A percentile compares a stretch with the other conserved stretches of the same genome.
phyloP scores from a whole-genome alignment of 2,797 vertebrate species.

The Trematomus bernacchii region DNA sequence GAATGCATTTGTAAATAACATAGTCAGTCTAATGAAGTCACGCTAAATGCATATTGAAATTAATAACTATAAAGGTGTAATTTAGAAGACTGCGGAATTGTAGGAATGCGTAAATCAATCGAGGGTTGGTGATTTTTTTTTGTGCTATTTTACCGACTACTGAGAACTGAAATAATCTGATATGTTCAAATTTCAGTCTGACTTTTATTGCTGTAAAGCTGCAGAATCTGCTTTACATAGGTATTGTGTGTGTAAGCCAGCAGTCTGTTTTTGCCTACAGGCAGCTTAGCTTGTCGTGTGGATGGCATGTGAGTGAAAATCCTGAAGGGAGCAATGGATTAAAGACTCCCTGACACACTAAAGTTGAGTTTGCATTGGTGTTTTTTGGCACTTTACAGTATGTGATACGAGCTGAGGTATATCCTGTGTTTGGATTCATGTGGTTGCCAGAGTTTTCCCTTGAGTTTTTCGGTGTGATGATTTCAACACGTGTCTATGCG shows the following conservation, averaged over 20 bases:
- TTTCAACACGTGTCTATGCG: slow-evolving; percentile 18
- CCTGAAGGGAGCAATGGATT: slow-evolving; percentile 61
- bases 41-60: slow-evolving; percentile 25
- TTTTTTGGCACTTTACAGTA: slow-evolving; percentile 29
- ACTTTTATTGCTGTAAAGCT: slow-evolving; percentile 43
- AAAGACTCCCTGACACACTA: slow-evolving; percentile 46
- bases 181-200: slow-evolving; percentile 35
- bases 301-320: slow-evolving; percentile 67
- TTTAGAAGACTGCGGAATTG: neutral
- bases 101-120: neutral
- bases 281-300: slow-evolving; percentile 74
- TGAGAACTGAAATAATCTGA: slow-evolving; percentile 25
- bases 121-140: neutral
- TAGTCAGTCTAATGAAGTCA: slow-evolving; percentile 7
- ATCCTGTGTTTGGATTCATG: slow-evolving; percentile 27
- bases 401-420: slow-evolving; percentile 31
- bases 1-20: slow-evolving; percentile 28
- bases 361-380: slow-evolving; percentile 44
- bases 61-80: slow-evolving; percentile 15
- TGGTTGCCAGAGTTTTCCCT: slow-evolving; percentile 35
- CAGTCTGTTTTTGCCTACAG: slow-evolving; percentile 66
- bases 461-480: slow-evolving; percentile 25
- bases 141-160: neutral
- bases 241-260: slow-evolving; percentile 63
- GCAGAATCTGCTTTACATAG: slow-evolving; percentile 66